Percentiles rank a stretch among this genome's conserved stretches.
phyloP scores from a whole-genome alignment of 2,888 invertebrate species.

The Aspidiotus rigidus region DNA sequence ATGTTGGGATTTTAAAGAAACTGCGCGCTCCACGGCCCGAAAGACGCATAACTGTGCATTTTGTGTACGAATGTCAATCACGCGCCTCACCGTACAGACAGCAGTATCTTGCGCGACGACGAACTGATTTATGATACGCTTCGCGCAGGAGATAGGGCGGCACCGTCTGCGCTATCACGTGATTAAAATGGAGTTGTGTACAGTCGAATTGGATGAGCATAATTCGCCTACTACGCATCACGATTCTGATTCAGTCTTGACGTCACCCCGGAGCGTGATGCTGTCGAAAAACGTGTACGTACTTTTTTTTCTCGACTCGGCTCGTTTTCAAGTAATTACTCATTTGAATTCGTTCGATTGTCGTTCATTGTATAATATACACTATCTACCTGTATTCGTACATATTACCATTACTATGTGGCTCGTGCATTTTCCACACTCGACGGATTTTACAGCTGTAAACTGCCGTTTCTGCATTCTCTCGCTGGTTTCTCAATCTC shows the following conservation, averaged over 20 bases:
- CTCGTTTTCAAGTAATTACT: background rate
- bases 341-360: no score
- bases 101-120: constrained; percentile 19
- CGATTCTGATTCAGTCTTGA: constrained; percentile 11
- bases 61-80: constrained; percentile 33
- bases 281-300: background rate
- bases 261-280: constrained; percentile 12
- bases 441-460: no score
- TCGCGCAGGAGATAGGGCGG: constrained; percentile 28
- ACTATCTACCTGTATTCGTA: no score
- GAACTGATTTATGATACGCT: constrained; percentile 24
- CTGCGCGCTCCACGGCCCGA: constrained; percentile 32
- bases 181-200: constrained; percentile 26
- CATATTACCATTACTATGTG: no score
- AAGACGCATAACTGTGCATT: constrained; percentile 32
- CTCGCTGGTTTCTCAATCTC: no score
- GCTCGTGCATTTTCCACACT: no score
- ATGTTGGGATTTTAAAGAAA: constrained; percentile 13
- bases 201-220: constrained; percentile 26
- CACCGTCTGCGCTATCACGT: constrained; percentile 18
- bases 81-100: constrained; percentile 19
- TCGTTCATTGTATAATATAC: no score
- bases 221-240: constrained; percentile 17
- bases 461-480: no score
- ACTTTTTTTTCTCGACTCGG: background rate